Evolutionary conservation across 2,888 invertebrate species (phyloP).

Genomic region (Itoplectis maculator): DNA sequence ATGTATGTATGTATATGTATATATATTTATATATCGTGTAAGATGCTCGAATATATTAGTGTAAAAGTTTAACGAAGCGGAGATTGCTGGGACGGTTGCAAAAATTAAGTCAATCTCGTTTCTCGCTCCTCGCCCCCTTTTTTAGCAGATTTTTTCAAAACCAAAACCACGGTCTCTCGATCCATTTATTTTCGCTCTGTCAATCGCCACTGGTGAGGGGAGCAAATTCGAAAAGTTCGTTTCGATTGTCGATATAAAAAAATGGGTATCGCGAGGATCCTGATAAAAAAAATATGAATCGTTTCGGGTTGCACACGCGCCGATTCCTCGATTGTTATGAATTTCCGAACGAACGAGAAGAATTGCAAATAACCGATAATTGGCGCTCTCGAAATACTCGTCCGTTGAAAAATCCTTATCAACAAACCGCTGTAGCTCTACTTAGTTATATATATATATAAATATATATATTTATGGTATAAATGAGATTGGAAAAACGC

Average conservation of each 20-base stretch:
- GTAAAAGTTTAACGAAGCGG: constrained; percentile 44
- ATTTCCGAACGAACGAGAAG: constrained; percentile 8
- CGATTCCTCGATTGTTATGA: neutral
- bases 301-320: neutral
- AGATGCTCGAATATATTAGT: constrained; percentile 47
- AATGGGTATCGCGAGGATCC: no score
- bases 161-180: no score
- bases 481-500: constrained; percentile 36
- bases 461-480: constrained; percentile 36
- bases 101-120: constrained; percentile 55
- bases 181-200: constrained; percentile 17
- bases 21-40: constrained; percentile 44
- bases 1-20: neutral
- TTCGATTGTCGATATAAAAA: neutral
- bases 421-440: constrained; percentile 30
- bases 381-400: neutral
- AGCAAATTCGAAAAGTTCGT: constrained; percentile 18
- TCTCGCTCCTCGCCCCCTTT: constrained; percentile 19
- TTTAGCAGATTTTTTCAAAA: constrained; percentile 43
- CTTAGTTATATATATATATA: constrained; percentile 34
- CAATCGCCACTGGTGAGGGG: neutral
- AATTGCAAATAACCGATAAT: neutral
- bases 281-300: no score
- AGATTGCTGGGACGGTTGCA: constrained; percentile 57
- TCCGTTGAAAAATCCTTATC: neutral